Conservation (phyloP, 2,113 vertebrate genomes). For the Tragelaphus scriptus region DNA sequence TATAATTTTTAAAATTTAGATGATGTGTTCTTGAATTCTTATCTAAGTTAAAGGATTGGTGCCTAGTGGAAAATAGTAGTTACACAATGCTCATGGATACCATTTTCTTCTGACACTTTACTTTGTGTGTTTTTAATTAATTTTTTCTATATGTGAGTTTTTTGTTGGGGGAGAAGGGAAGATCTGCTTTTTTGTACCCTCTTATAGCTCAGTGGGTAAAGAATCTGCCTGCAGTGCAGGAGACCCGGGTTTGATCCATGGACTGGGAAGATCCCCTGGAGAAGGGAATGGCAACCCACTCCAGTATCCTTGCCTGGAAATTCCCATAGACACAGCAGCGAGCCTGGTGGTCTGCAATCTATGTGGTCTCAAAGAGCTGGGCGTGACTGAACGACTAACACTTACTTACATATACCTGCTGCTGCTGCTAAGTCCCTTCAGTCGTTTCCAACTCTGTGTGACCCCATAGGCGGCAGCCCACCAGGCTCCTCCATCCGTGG, state of each 20-base stretch:
- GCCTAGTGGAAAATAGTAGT: not conserved
- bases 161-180: rapidly evolving
- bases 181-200: not conserved
- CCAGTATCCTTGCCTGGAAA: not conserved
- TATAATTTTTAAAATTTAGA: not conserved
- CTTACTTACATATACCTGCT: not conserved
- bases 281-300: not conserved
- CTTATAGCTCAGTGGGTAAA: not conserved
- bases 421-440: too few relatives aligned
- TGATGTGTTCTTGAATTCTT: not conserved
- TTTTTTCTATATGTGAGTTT: not conserved
- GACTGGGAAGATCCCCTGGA: not conserved
- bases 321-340: not conserved
- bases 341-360: not conserved
- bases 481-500: too few relatives aligned
- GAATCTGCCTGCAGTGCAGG: not conserved
- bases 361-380: not conserved
- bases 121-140: not conserved
- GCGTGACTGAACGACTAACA: not conserved
- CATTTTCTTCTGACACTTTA: not conserved
- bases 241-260: rapidly evolving
- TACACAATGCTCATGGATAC: not conserved
- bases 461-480: too few relatives aligned
- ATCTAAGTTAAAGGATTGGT: not conserved
- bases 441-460: too few relatives aligned